Evolutionary conservation across 2,797 vertebrate genomes (phyloP).

Genomic region (Nothura maculosa): DNA sequence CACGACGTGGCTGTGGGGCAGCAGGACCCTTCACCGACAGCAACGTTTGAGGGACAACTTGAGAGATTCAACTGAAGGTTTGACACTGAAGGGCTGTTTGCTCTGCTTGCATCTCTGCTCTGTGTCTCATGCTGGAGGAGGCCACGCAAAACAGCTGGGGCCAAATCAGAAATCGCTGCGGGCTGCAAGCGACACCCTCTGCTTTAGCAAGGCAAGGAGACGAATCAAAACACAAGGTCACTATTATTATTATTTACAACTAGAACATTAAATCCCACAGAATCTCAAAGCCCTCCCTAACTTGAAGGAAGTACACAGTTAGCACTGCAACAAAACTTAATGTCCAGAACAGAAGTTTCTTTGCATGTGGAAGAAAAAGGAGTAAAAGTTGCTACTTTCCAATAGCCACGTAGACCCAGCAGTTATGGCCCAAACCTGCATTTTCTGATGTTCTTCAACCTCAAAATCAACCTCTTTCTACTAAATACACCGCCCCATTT

Average conservation of each 20-base stretch:
- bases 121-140: not conserved
- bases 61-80: not conserved
- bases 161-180: not conserved
- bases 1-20: rapidly evolving
- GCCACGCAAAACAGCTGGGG: not conserved
- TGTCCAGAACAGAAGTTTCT: not conserved
- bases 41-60: not conserved
- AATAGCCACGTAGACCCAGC: not conserved
- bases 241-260: not conserved
- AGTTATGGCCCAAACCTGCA: not conserved
- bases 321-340: not conserved
- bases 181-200: not conserved
- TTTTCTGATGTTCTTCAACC: not conserved
- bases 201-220: not conserved
- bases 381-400: not conserved
- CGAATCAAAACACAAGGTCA: not conserved
- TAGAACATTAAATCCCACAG: not conserved
- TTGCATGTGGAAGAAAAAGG: not conserved
- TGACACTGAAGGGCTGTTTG: not conserved
- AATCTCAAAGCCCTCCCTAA: not conserved
- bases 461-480: not conserved
- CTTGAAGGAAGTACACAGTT: not conserved
- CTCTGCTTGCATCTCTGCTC: not conserved
- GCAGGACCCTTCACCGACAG: not conserved
- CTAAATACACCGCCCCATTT: not conserved